Conservation (phyloP, 2,797 vertebrate species). For the Xenentodon cancila region DNA sequence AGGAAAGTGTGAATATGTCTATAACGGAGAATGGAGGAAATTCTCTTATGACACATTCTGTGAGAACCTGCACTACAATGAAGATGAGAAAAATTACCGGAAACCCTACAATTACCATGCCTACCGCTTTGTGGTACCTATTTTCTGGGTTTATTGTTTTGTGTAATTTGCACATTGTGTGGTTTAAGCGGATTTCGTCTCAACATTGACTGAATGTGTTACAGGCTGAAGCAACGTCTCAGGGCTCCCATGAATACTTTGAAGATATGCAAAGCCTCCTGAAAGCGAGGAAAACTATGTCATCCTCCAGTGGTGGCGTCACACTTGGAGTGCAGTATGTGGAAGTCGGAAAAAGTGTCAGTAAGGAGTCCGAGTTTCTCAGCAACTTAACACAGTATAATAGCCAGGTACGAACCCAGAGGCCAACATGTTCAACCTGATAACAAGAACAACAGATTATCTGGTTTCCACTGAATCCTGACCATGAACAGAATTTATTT, state of each 20-base stretch:
- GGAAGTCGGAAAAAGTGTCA: conserved; percentile 49
- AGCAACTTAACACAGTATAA: conserved; percentile 80
- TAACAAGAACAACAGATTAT: not conserved
- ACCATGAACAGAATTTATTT: too few species aligned
- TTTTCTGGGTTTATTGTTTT: not conserved
- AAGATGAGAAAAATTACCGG: conserved; percentile 91
- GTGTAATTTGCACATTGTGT: not conserved
- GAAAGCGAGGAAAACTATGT: conserved; percentile 59
- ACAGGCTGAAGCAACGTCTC: conserved; percentile 88
- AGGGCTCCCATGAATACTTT: conserved; percentile 82
- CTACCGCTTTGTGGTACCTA: conserved; percentile 88
- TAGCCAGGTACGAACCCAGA: conserved; percentile 77
- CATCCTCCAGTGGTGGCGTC: conserved; percentile 31
- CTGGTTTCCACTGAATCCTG: not conserved
- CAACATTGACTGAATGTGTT: conserved; percentile 17
- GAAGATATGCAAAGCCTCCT: conserved; percentile 79
- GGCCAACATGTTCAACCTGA: too few species aligned
- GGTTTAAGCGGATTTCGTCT: not conserved
- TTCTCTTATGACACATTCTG: conserved; percentile 87
- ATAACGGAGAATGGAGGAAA: conserved; percentile 94
- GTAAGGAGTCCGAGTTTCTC: conserved; percentile 50
- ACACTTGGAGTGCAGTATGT: conserved; percentile 61
- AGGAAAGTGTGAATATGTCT: conserved; percentile 90
- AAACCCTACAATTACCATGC: conserved; percentile 92
- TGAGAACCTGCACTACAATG: conserved; percentile 88